Percentiles rank a stretch among this genome's conserved stretches.
Conservation (phyloP, 2,888 invertebrate species). For the Selenia dentaria region DNA sequence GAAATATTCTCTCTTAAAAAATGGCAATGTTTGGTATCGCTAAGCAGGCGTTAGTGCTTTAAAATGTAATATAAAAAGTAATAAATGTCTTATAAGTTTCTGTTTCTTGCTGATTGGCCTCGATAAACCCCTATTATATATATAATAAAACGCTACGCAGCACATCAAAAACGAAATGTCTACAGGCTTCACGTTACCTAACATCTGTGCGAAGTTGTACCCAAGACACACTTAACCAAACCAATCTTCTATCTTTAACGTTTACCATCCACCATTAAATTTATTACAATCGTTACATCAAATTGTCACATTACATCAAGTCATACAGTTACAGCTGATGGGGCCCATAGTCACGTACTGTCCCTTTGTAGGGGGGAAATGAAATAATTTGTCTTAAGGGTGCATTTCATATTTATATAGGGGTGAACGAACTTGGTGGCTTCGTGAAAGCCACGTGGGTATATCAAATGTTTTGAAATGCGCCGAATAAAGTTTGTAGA, state of each 20-base stretch:
- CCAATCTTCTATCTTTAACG: slow-evolving; percentile 27
- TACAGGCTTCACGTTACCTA: slow-evolving; percentile 30
- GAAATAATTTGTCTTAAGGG: slow-evolving; percentile 84
- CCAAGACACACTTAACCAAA: slow-evolving; percentile 17
- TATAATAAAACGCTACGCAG: too few relatives aligned
- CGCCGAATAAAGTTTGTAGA: slow-evolving; percentile 1
- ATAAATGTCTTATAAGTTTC: too few relatives aligned
- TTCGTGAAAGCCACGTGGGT: slow-evolving; percentile 15
- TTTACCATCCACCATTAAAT: slow-evolving; percentile 43
- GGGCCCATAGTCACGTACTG: slow-evolving; percentile 72
- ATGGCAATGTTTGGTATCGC: too few relatives aligned
- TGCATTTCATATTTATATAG: slow-evolving; percentile 78
- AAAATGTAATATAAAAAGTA: too few relatives aligned
- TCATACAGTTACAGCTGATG: slow-evolving; percentile 66
- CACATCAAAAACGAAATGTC: slow-evolving; percentile 1
- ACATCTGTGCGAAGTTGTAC: slow-evolving; percentile 20
- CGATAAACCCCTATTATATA: too few relatives aligned
- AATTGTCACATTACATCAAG: slow-evolving; percentile 63
- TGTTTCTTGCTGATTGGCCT: too few relatives aligned
- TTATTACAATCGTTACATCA: slow-evolving; percentile 61
- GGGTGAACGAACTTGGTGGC: slow-evolving; percentile 67
- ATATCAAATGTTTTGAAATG: slow-evolving; percentile 17
- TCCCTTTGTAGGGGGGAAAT: slow-evolving; percentile 79
- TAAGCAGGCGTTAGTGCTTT: too few relatives aligned
- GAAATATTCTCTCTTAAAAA: too few relatives aligned